These are phyloP conservation scores for Lithobates sylvaticus DNA, from an alignment of 2,797 vertebrate genomes.

Conservation along the genomic window DNA sequence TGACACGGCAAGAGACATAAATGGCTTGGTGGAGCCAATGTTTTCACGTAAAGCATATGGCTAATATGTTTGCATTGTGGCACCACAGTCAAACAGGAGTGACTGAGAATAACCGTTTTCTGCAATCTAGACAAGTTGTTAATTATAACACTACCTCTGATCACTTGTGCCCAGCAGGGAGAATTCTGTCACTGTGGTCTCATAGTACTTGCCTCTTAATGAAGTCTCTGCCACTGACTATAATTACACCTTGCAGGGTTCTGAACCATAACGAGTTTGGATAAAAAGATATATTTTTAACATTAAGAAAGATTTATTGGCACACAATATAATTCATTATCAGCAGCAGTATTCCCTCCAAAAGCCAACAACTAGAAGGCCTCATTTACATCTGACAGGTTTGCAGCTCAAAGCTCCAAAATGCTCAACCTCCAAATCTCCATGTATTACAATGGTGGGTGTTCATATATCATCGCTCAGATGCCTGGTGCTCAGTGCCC, in stretches of 20 bases:
- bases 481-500: too few relatives aligned
- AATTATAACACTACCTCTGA: not conserved
- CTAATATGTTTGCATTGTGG: not conserved
- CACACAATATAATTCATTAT: conserved; percentile 1
- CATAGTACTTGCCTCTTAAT: conserved; percentile 10
- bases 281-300: not conserved
- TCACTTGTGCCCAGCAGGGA: not conserved
- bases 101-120: too few relatives aligned
- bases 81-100: too few relatives aligned
- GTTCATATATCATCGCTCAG: too few relatives aligned
- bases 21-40: not conserved
- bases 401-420: too few relatives aligned
- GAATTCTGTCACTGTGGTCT: not conserved
- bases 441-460: too few relatives aligned
- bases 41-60: not conserved
- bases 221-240: conserved; percentile 7
- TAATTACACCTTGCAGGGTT: conserved; percentile 22
- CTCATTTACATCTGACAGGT: too few relatives aligned
- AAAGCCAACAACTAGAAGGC: too few relatives aligned
- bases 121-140: too few relatives aligned
- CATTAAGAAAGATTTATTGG: conserved; percentile 25
- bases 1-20: not conserved
- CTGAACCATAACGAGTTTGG: not conserved
- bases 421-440: too few relatives aligned
- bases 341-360: not conserved